Conservation (phyloP, 2,888 invertebrate genomes). For the Chymomyza fuscimana region DNA sequence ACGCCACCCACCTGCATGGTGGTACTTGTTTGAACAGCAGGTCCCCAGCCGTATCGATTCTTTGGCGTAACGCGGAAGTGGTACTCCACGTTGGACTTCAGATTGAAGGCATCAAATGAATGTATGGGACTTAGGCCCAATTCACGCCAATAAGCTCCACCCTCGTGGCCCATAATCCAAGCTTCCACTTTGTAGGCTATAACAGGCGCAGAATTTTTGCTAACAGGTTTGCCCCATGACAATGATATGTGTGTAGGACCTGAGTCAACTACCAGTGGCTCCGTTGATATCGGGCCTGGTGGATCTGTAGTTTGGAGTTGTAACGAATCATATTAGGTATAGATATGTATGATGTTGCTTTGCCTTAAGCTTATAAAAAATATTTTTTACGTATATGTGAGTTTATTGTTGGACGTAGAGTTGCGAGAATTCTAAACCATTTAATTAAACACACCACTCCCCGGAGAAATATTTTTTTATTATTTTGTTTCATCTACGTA, state of each 20-base stretch:
- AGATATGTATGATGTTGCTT: too few relatives aligned
- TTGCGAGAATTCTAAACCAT: background rate
- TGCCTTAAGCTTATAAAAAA: background rate
- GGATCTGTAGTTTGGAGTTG: constrained; percentile 83
- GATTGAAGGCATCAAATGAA: constrained; percentile 90
- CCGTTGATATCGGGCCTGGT: constrained; percentile 88
- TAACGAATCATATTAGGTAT: background rate
- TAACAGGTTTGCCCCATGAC: constrained; percentile 88
- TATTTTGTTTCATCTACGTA: constrained; percentile 68
- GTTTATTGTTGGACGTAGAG: background rate
- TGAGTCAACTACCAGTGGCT: constrained; percentile 89
- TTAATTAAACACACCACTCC: constrained; percentile 70
- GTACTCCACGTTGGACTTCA: constrained; percentile 89
- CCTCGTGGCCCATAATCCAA: constrained; percentile 89
- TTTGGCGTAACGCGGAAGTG: constrained; percentile 93
- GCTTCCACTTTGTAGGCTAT: constrained; percentile 90
- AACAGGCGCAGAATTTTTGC: constrained; percentile 86
- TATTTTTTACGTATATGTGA: background rate
- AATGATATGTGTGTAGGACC: constrained; percentile 91
- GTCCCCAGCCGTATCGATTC: constrained; percentile 95
- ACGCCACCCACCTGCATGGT: constrained; percentile 85
- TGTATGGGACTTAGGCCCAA: constrained; percentile 89
- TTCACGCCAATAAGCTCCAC: constrained; percentile 91
- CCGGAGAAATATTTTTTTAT: constrained; percentile 78
- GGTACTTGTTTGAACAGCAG: constrained; percentile 85